phyloP scores from a whole-genome alignment of 1,140 invertebrate species.

The Bombus sibiricus region DNA sequence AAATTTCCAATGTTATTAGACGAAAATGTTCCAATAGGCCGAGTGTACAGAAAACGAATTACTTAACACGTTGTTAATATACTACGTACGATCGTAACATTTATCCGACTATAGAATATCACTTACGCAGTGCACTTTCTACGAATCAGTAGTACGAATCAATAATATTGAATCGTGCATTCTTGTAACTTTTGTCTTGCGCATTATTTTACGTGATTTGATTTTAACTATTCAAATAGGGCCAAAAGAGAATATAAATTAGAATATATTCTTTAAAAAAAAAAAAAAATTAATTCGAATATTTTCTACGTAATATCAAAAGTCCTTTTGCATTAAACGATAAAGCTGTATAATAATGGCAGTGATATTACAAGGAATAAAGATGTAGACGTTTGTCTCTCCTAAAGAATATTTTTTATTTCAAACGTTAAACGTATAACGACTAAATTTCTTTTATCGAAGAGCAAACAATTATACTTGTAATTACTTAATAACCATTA shows the following conservation, averaged over 20 bases:
- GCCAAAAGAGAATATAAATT: too few species aligned
- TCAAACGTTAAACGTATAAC: neutral
- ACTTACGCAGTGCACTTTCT: neutral
- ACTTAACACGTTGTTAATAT: too few species aligned
- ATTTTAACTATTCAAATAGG: neutral
- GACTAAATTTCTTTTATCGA: neutral
- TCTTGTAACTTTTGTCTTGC: neutral
- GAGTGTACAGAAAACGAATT: too few species aligned
- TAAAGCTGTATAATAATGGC: too few species aligned
- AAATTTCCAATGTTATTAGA: neutral
- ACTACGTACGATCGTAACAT: neutral
- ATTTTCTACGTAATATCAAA: too few species aligned
- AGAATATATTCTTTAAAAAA: too few species aligned
- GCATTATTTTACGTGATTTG: neutral
- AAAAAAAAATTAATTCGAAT: too few species aligned
- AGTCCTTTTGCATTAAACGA: too few species aligned
- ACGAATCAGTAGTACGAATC: conserved; percentile 9
- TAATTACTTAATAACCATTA: neutral
- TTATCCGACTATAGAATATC: neutral
- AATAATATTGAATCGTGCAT: neutral
- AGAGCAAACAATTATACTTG: neutral
- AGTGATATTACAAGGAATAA: too few species aligned
- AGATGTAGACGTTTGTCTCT: too few species aligned
- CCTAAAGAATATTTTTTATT: neutral
- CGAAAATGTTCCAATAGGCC: too few species aligned